phyloP scores from a whole-genome alignment of 2,888 invertebrate species.

The Phengaris arion region DNA sequence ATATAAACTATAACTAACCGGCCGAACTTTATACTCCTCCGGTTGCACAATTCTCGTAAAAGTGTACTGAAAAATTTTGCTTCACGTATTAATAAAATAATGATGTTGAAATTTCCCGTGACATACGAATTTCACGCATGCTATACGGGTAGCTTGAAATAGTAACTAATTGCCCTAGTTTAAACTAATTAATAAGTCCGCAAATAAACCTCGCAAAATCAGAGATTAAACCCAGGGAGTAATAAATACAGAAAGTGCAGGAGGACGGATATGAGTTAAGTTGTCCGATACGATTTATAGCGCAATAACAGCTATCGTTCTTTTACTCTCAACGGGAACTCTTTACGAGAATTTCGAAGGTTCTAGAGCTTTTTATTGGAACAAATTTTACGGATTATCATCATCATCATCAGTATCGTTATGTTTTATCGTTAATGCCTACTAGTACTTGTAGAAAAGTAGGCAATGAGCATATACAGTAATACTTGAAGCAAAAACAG shows the following conservation, averaged over 20 bases:
- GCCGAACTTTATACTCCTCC: too few species aligned
- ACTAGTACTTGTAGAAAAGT: too few species aligned
- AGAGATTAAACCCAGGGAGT: slow-evolving; percentile 26
- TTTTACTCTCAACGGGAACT: background rate
- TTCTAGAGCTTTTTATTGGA: too few species aligned
- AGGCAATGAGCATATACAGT: too few species aligned
- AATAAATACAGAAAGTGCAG: slow-evolving; percentile 25
- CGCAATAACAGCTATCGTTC: slow-evolving; percentile 26
- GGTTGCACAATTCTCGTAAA: too few species aligned
- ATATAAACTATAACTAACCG: too few species aligned
- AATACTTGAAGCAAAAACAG: too few species aligned
- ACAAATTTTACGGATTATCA: too few species aligned
- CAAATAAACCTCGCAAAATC: slow-evolving; percentile 23
- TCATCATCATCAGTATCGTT: background rate
- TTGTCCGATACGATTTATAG: slow-evolving; percentile 34
- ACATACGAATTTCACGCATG: background rate
- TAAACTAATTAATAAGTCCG: slow-evolving; percentile 25
- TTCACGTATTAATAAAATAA: background rate
- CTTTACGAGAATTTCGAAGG: too few species aligned
- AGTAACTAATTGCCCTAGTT: slow-evolving; percentile 25
- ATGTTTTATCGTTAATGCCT: too few species aligned
- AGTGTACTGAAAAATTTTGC: too few species aligned
- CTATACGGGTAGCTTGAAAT: background rate
- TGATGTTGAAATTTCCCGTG: background rate
- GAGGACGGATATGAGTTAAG: slow-evolving; percentile 31